Base-by-base conservation (phyloP, 2,888 invertebrate genomes). In the Thecophora atra region DNA sequence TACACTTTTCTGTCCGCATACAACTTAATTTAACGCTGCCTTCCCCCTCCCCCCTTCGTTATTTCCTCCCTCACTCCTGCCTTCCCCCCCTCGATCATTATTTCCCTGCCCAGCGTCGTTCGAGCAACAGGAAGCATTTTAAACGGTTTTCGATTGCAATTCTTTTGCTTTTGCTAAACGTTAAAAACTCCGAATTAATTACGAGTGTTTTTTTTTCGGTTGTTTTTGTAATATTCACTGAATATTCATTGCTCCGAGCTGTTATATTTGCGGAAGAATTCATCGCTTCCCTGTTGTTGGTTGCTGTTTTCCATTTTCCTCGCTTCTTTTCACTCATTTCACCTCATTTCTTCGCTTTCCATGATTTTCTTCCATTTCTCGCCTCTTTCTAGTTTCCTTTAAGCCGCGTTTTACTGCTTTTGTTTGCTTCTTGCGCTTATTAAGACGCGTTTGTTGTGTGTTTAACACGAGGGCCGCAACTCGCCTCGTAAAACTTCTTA, bases 391-490 rank as follows among this genome's bases (percentile, higher is more conserved):
- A 19, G 6, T 24, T 21, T 54, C 24, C 5, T n/a, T 54, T 56
- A 11, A 37, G 73, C 71, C n/a, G n/a, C n/a, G 72, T 54, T 76
- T 72, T 72, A 71, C 72, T 76, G 74, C 71, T 42, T 66, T 26
- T 30, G n/a, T 60, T 60, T 26, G 44, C 44, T 37, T 11, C 11
- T 2, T 37, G 7, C 19, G 26, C 65, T 65, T 51, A 65, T 51
- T 65, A 52, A 51, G 52, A 26, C 30, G n/a, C 19, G n/a, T 13
- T 42, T 42, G 24, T n/a, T 6, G 17, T 24, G 64, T 21, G 64
- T 21, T 64, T 44, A 47, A 19, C 44, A 26, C 64, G 64, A 42
- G 17, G n/a, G 5, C 65, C 5, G 52, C 30, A 17, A 65, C 65
- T 51, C 17, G 15, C 15, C 17, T n/a, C n/a, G n/a, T 47, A 47